A percentile compares a stretch with the other conserved stretches of the same genome.
phyloP scores from a whole-genome alignment of 1,140 invertebrate genomes.

The Bombus haemorrhoidalis region DNA sequence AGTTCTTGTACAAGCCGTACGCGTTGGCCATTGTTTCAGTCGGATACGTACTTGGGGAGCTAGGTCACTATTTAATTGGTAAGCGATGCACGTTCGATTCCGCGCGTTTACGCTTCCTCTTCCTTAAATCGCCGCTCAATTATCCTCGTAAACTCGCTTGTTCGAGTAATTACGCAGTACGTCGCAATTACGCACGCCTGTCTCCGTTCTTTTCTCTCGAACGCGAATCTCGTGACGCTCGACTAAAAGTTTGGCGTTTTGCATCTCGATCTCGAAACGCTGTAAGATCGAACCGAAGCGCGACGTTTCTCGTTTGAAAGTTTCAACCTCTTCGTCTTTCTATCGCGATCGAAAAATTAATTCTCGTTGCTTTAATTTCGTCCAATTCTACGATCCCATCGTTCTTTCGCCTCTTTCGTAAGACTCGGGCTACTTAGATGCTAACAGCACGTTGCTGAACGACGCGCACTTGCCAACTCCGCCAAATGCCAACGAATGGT shows the following conservation, averaged over 20 bases:
- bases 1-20: slow-evolving; percentile 89
- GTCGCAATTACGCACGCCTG: background rate
- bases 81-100: slow-evolving; percentile 59
- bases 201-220: background rate
- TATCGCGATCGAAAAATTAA: no score
- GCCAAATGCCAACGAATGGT: no score
- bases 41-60: slow-evolving; percentile 92
- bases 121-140: background rate
- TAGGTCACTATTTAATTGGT: slow-evolving; percentile 94
- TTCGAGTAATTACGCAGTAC: background rate
- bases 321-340: no score
- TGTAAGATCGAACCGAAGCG: no score
- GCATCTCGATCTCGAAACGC: no score
- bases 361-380: no score
- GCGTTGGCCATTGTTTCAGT: slow-evolving; percentile 90
- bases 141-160: background rate
- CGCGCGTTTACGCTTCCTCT: background rate
- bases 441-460: no score
- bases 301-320: no score
- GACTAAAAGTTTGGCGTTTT: background rate
- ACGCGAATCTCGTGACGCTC: background rate
- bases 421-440: accelerated
- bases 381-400: no score
- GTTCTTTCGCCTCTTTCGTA: no score
- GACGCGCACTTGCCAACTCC: no score